phyloP scores from a whole-genome alignment of 2,113 vertebrate species.

The Scartelaos histophorus region DNA sequence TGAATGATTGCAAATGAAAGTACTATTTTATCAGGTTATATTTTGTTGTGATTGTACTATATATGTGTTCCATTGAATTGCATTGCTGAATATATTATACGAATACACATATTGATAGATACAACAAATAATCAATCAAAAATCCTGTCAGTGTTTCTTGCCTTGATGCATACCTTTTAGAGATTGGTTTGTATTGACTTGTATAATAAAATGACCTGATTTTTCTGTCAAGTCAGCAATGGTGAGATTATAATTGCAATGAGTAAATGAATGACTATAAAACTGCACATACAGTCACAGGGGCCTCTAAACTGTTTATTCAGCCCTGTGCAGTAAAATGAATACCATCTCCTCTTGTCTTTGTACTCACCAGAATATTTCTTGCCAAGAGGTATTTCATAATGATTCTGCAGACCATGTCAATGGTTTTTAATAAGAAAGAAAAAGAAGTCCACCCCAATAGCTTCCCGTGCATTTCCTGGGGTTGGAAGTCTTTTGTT shows the following conservation, averaged over 20 bases:
- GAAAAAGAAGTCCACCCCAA: not conserved
- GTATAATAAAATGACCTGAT: slow-evolving; percentile 7
- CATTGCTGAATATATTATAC: not conserved
- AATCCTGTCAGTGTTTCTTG: not conserved
- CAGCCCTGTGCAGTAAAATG: slow-evolving; percentile 29
- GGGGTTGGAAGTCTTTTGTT: not conserved
- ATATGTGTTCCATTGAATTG: not conserved
- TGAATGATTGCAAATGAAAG: too few species aligned
- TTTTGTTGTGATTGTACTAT: not conserved
- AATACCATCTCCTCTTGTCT: slow-evolving; percentile 28
- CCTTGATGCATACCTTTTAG: not conserved
- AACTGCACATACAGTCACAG: not conserved
- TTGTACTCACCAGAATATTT: slow-evolving; percentile 25
- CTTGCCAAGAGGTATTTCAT: slow-evolving; percentile 13
- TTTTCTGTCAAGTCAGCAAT: slow-evolving; percentile 44
- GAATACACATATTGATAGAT: not conserved
- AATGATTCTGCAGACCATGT: not conserved
- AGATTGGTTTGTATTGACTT: not conserved
- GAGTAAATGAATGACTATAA: slow-evolving; percentile 39
- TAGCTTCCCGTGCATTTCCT: not conserved
- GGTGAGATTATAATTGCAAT: slow-evolving; percentile 25
- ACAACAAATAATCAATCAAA: too few species aligned
- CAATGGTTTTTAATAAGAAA: not conserved
- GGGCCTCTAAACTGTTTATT: slow-evolving; percentile 36
- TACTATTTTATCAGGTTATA: not conserved